Evolutionary conservation across 2,888 invertebrate genomes (phyloP), one percentile per base, ranked within the genome.

Genomic region (Megaustenia siamemsis): DNA sequence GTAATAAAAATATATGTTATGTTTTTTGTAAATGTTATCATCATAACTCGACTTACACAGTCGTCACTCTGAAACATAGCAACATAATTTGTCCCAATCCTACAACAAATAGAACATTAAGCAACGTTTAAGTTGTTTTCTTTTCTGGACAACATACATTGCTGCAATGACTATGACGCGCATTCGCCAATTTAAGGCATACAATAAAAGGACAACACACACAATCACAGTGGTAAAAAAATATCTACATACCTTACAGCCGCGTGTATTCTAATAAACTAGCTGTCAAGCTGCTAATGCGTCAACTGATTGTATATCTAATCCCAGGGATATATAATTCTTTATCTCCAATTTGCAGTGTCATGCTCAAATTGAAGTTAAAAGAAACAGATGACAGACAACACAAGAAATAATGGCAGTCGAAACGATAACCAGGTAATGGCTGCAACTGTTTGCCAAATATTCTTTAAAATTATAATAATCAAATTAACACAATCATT

Each of bases 401-500:
- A 63, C 63, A 63, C 63, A 32, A 32, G 63, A 73, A 45, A 49
- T 49, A 45, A 69, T 69, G 69, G 69, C 38, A 69, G 69, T 38
- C 69, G 5, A 69, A 21, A 69, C 24, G 38, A 40, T 24, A 21
- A 8, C 69, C 69, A 40, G 69, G 40, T 40, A 69, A 40, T 69
- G 38, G 24, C 24, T 38, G 69, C 38, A 40, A 40, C 6, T 5
- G 15, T 40, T n/a, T 6, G 40, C 40, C 38, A 69, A 69, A 38
- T 3, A 38, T 1, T 69, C 38, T 68, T 69, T 24, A 10, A 63
- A 6, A 6, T 40, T 21, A n/a, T n/a, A n/a, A n/a, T n/a, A 38
- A 68, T 38, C 69, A 28, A 38, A 40, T 38, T 1, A 38, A 1
- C 28, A 69, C 40, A 24, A 24, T 40, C 24, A 0, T n/a, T 69